Evolutionary conservation across 1,140 invertebrate species (phyloP), one percentile per base, ranked within the genome.

Genomic region (Drosophila ercepeae): DNA sequence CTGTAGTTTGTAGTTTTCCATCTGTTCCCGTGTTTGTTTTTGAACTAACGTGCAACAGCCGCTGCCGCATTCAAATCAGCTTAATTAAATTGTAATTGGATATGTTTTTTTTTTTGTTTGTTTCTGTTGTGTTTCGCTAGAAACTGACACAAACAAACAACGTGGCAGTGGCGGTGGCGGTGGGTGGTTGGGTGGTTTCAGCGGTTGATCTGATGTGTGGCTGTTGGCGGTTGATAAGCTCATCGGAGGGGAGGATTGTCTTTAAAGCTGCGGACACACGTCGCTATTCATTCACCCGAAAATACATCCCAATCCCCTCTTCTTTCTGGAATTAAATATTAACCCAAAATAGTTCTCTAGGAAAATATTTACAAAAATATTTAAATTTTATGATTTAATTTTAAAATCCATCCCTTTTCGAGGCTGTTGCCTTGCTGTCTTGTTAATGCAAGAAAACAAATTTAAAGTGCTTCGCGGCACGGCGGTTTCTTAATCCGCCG

Each of bases 401-500:
- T 32, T 32, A 32, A 32, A 32, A 6, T 7, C 0, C 36, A 41
- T 14, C 18, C 5, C 9, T 34, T 7, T 1, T 7, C 9, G 11
- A 27, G 27, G 19, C 34, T 61, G 36, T 36, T 29, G 27, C 13
- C 25, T 18, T 11, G 9, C 9, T 32, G 29, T 32, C 29, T 86
- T 84, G 79, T 84, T 84, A 75, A 86, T 86, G 76, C 76, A 86
- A 86, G 67, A 65, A 79, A 84, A 86, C 81, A 86, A 84, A 84
- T 84, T 86, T 86, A 86, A 84, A 84, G 72, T 76, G 74, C 79
- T 84, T 84, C 72, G 84, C 82, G 29, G 9, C 9, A 76, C 81
- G 81, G 67, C 76, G 81, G 72, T 76, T 72, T 61, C 42, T 64
- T 84, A 76, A 86, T 86, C 79, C 75, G 64, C 39, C 46, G 68